These are phyloP conservation scores for Heterotis niloticus DNA, from an alignment of 2,113 vertebrate genomes.

Conservation along the genomic window DNA sequence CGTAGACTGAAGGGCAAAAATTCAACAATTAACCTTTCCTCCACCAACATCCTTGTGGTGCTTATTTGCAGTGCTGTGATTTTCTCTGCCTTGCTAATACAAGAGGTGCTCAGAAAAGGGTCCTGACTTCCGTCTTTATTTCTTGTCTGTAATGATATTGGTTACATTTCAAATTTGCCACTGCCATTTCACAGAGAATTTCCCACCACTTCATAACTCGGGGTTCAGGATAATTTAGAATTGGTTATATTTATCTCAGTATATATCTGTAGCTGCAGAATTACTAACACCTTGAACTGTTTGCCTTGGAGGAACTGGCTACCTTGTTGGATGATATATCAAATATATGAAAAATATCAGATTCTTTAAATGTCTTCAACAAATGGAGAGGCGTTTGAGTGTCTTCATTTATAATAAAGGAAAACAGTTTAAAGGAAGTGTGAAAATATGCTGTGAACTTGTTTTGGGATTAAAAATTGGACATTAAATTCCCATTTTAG, in stretches of 20 bases:
- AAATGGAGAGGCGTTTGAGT: too few species aligned
- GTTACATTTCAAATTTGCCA: slow-evolving; percentile 47
- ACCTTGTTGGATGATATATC: not conserved
- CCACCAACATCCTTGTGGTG: not conserved
- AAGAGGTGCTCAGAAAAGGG: not conserved
- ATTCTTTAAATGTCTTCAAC: not conserved
- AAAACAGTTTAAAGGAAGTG: slow-evolving; percentile 27
- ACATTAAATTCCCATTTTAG: slow-evolving; percentile 48
- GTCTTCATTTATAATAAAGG: slow-evolving; percentile 29
- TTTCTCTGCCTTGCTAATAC: not conserved
- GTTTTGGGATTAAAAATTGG: slow-evolving; percentile 32
- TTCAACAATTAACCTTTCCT: not conserved
- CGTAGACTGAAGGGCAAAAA: not conserved
- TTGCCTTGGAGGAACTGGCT: not conserved
- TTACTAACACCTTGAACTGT: not conserved
- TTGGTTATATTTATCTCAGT: too few species aligned
- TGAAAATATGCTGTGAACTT: too few species aligned
- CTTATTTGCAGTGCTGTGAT: not conserved
- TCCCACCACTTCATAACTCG: slow-evolving; percentile 55
- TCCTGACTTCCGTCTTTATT: not conserved
- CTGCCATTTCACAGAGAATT: slow-evolving; percentile 38
- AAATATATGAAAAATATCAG: too few species aligned
- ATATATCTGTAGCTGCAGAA: not conserved
- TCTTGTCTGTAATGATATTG: slow-evolving; percentile 33
- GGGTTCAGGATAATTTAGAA: slow-evolving; percentile 31